phyloP scores from a whole-genome alignment of 2,888 invertebrate genomes.

The Dicranocentrus wangi region DNA sequence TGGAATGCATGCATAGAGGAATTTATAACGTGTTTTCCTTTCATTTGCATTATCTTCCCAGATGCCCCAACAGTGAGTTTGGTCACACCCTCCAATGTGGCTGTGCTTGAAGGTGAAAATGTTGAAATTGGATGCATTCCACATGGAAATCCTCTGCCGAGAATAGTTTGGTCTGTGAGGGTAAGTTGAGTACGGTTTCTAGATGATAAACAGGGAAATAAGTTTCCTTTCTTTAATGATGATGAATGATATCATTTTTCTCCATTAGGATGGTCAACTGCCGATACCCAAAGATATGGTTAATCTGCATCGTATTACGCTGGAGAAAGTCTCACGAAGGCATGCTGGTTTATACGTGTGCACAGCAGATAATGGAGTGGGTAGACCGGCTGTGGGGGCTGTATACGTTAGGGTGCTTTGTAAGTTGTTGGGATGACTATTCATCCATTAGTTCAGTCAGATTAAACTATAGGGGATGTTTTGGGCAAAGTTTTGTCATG shows the following conservation, averaged over 20 bases:
- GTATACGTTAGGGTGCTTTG: slow-evolving; percentile 84
- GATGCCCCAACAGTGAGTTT: slow-evolving; percentile 83
- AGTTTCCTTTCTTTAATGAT: slow-evolving; percentile 18
- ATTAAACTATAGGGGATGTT: too few relatives aligned
- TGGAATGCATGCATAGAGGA: too few relatives aligned
- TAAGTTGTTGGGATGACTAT: too few relatives aligned
- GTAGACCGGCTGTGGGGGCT: slow-evolving; percentile 81
- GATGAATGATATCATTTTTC: slow-evolving; percentile 34
- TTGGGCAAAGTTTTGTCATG: too few relatives aligned
- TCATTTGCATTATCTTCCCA: slow-evolving; percentile 74
- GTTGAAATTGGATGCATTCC: slow-evolving; percentile 84
- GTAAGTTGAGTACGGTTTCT: slow-evolving; percentile 74
- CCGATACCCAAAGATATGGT: slow-evolving; percentile 64
- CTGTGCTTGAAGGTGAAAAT: slow-evolving; percentile 83
- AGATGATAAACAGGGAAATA: too few relatives aligned
- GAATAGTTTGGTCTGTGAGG: slow-evolving; percentile 82
- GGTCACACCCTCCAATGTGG: slow-evolving; percentile 82
- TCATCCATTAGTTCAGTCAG: too few relatives aligned
- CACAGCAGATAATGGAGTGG: slow-evolving; percentile 83
- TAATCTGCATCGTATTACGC: slow-evolving; percentile 62
- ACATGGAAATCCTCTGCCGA: slow-evolving; percentile 83
- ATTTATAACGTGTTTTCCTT: too few relatives aligned
- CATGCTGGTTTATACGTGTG: slow-evolving; percentile 77
- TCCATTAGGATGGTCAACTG: slow-evolving; percentile 67
- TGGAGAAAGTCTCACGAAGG: slow-evolving; percentile 66